Evolutionary conservation across 2,797 vertebrate species (phyloP).

Genomic region (Tadarida brasiliensis): DNA sequence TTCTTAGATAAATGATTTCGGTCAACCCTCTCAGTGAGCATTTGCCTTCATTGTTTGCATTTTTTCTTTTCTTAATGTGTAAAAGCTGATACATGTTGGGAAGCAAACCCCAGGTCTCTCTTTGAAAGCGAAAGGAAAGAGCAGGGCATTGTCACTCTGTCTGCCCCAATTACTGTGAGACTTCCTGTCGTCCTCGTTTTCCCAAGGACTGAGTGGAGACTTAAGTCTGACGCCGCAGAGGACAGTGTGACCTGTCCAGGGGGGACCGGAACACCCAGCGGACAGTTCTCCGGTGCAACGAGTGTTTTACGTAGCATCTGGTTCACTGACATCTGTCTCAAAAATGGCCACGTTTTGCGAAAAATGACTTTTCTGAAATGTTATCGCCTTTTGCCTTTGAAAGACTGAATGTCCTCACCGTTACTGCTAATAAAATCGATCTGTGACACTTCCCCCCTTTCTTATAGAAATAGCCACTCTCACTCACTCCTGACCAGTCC

Average conservation of each 20-base stretch:
- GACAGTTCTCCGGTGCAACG: neutral
- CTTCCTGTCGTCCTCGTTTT: neutral
- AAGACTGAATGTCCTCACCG: neutral
- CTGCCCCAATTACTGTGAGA: neutral
- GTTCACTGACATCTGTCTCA: neutral
- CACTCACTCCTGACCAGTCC: neutral
- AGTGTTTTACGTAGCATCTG: slow-evolving; percentile 23
- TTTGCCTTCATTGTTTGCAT: neutral
- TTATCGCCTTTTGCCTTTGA: slow-evolving; percentile 44
- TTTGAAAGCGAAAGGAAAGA: neutral
- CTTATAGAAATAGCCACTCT: neutral
- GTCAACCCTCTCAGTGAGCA: neutral
- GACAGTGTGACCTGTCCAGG: neutral
- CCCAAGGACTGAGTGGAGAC: neutral
- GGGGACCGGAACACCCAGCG: neutral
- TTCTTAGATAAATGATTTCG: neutral
- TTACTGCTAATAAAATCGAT: slow-evolving; percentile 9
- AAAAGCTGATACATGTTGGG: neutral
- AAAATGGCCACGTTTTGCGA: slow-evolving; percentile 11
- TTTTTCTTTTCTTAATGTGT: neutral
- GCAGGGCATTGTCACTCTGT: neutral
- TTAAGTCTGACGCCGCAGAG: neutral
- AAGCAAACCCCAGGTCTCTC: neutral
- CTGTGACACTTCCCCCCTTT: neutral
- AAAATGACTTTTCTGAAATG: slow-evolving; percentile 60